These are phyloP conservation scores for Sakesphorus luctuosus DNA, from an alignment of 2,113 vertebrate genomes.

Conservation along the genomic window DNA sequence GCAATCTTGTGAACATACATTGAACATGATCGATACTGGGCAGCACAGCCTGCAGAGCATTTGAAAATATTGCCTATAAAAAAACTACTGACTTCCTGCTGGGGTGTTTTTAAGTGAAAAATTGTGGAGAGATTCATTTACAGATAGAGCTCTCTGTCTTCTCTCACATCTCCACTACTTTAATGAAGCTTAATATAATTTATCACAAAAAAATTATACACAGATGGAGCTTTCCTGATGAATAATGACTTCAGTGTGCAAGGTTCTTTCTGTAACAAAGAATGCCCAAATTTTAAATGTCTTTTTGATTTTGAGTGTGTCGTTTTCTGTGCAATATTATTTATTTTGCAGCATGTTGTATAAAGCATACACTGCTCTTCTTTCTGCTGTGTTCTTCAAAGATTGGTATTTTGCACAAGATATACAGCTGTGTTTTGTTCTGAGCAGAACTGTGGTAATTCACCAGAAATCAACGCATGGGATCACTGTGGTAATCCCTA, in stretches of 20 bases:
- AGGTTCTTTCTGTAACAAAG: slow-evolving; percentile 67
- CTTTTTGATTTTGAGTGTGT: slow-evolving; percentile 59
- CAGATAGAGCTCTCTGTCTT: slow-evolving; percentile 55
- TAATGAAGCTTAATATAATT: slow-evolving; percentile 73
- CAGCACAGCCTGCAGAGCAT: slow-evolving; percentile 42
- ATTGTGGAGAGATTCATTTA: slow-evolving; percentile 72
- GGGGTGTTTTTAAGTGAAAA: slow-evolving; percentile 69
- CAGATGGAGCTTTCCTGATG: slow-evolving; percentile 73
- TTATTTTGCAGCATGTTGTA: slow-evolving; percentile 57
- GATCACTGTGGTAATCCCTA: slow-evolving; percentile 42
- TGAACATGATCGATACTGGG: slow-evolving; percentile 40
- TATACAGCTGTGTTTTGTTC: not conserved
- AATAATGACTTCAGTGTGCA: slow-evolving; percentile 65
- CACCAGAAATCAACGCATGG: not conserved
- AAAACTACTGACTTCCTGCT: slow-evolving; percentile 64
- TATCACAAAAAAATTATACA: slow-evolving; percentile 77
- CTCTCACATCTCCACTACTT: not conserved
- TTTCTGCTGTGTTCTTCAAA: slow-evolving; percentile 41
- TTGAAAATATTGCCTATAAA: slow-evolving; percentile 71
- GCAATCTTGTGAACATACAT: not conserved
- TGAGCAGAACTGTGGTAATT: slow-evolving; percentile 16
- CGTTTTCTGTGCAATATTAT: slow-evolving; percentile 17
- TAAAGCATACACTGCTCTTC: slow-evolving; percentile 17
- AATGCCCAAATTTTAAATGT: slow-evolving; percentile 70
- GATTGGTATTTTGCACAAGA: slow-evolving; percentile 19